Evolutionary conservation across 2,888 invertebrate species (phyloP).

Genomic region (Nomada fabriciana): DNA sequence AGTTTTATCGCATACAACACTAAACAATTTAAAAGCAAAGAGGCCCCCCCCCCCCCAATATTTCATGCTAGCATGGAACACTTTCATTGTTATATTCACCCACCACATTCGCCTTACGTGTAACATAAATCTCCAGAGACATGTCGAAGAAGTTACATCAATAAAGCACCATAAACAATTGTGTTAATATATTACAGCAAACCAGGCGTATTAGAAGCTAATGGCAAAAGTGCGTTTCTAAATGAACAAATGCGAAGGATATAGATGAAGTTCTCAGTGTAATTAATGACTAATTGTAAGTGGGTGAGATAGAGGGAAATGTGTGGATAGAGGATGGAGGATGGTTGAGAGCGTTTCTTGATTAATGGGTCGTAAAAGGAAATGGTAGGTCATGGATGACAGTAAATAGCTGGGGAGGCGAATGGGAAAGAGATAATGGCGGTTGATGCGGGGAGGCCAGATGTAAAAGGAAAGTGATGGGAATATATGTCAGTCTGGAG

Average conservation of each 20-base stretch:
- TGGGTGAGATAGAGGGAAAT: not conserved
- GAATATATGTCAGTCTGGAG: slow-evolving; percentile 12
- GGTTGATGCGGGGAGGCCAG: slow-evolving; percentile 25
- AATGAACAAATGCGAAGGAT: slow-evolving; percentile 1
- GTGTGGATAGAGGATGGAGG: slow-evolving; percentile 3
- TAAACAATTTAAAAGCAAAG: too few species aligned
- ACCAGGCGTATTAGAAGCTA: not conserved
- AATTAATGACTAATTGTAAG: slow-evolving; percentile 19
- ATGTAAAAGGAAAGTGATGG: slow-evolving; percentile 29
- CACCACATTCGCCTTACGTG: not conserved
- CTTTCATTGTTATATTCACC: not conserved
- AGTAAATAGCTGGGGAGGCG: slow-evolving; percentile 33
- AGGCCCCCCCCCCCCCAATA: too few species aligned
- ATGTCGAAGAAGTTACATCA: not conserved
- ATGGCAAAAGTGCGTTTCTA: slow-evolving; percentile 12
- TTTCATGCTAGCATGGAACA: not conserved
- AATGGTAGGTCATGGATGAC: slow-evolving; percentile 43
- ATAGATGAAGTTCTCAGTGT: slow-evolving; percentile 4
- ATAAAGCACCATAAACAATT: slow-evolving; percentile 2
- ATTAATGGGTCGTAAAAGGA: slow-evolving; percentile 35
- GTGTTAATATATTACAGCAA: not conserved
- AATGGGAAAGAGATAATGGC: slow-evolving; percentile 29
- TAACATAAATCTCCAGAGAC: not conserved
- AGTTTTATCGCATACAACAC: too few species aligned
- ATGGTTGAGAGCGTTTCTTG: slow-evolving; percentile 14